Base-by-base conservation (phyloP, 2,113 vertebrate genomes). In the Syngnathus scovelli region DNA sequence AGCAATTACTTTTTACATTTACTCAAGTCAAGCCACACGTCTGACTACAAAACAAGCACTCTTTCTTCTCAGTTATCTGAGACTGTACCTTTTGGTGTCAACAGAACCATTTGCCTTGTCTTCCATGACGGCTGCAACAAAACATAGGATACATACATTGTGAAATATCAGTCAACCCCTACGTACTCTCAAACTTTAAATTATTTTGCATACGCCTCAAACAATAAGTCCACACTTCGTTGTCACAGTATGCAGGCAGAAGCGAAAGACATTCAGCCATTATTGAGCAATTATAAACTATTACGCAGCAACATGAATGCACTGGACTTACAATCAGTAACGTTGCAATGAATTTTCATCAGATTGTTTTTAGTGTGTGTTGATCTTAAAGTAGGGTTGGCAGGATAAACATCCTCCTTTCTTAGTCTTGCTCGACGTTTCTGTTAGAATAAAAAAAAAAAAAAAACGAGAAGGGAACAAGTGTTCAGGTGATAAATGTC, bases 101-200 rank as follows among this genome's bases (percentile, higher is more conserved):
- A 93, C 88, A 81, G 94, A 95, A 84, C 95, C 95, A 92, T 96
- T 96, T 91, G 93, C 93, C 85, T 95, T 96, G 86, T 93, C 95
- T 91, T 98, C 95, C 96, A 97, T 96, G 88, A 88, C 90, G 70
- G 85, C 90, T 90, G 70, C 18, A 67, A 43, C 64, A 81, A 81
- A 88, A 89, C 83, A 36, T 33, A 3, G 27, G 3, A n/a, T 33
- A 15, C 6, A n/a, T 39, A 46, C 41, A 27, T 62, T 44, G 27
- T 62, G n/a, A 44, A 41, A 62, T 23, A 36, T 44, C n/a, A 16
- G 2, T 12, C 13, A 5, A 36, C 52, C 4, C 21, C 27, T 55
- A 23, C 11, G 13, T 27, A 10, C 21, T 23, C 52, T 12, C 6
- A 55, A 55, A 23, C 52, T 36, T 58, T 36, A 7, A 12, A 33